A percentile compares a stretch with the other conserved stretches of the same genome.
These are phyloP conservation scores for Phania funesta DNA, from an alignment of 2,888 invertebrate genomes.

Conservation along the genomic window DNA sequence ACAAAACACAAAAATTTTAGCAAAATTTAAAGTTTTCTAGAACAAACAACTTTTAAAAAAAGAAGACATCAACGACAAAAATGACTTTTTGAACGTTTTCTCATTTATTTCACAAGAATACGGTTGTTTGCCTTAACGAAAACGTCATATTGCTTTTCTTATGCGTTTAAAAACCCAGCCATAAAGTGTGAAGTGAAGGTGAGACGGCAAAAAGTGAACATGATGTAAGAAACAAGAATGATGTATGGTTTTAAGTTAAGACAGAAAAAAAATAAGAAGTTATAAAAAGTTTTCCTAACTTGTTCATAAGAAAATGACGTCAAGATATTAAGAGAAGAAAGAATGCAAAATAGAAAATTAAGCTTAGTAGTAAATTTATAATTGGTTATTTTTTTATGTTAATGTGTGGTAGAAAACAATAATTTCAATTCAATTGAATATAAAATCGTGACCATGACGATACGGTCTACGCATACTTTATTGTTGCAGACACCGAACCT, in stretches of 20 bases:
- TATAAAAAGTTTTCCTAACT: slow-evolving; percentile 21
- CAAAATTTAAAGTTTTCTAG: not conserved
- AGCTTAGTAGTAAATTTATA: slow-evolving; percentile 19
- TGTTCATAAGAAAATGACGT: slow-evolving; percentile 34
- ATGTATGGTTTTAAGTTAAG: slow-evolving; percentile 33
- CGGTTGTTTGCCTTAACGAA: slow-evolving; percentile 48
- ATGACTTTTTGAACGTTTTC: slow-evolving; percentile 58
- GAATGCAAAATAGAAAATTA: slow-evolving; percentile 10
- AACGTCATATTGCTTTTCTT: slow-evolving; percentile 50
- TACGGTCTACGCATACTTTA: not conserved
- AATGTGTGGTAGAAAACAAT: slow-evolving; percentile 44
- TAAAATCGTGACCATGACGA: not conserved
- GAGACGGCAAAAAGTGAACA: slow-evolving; percentile 55
- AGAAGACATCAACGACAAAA: slow-evolving; percentile 20
- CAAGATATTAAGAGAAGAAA: slow-evolving; percentile 38
- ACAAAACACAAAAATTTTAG: slow-evolving; percentile 24
- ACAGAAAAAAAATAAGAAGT: slow-evolving; percentile 36
- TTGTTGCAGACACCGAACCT: slow-evolving; percentile 60
- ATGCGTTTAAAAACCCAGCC: slow-evolving; percentile 6
- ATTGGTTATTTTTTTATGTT: slow-evolving; percentile 1
- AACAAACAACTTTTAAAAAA: slow-evolving; percentile 15
- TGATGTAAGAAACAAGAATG: slow-evolving; percentile 4
- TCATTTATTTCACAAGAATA: slow-evolving; percentile 34
- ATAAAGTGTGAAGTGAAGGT: slow-evolving; percentile 51
- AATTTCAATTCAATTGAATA: slow-evolving; percentile 58